phyloP scores from a whole-genome alignment of 2,797 vertebrate genomes.

The Mormyrus proboscirostris region DNA sequence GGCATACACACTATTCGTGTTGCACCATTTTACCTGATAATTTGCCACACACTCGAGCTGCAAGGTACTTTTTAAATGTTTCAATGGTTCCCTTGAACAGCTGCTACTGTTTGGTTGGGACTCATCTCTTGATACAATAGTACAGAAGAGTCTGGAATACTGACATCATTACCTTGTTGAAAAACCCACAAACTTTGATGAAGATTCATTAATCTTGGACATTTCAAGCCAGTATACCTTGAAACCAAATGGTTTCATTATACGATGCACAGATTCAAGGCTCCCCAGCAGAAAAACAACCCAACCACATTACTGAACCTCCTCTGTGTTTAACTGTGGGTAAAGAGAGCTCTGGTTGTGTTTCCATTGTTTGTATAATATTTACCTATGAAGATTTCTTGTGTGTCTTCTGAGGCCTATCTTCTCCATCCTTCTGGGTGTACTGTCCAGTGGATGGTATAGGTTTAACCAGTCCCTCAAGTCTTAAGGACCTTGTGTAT shows the following conservation, averaged over 20 bases:
- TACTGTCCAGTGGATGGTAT: background rate
- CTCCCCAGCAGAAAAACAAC: background rate
- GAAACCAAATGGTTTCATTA: background rate
- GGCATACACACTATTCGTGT: background rate
- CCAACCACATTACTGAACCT: background rate
- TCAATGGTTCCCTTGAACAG: background rate
- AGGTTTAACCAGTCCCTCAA: background rate
- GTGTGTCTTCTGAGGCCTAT: background rate
- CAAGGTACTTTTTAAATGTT: background rate
- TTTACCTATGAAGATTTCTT: background rate
- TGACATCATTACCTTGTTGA: background rate
- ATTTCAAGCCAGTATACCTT: background rate
- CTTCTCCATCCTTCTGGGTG: background rate
- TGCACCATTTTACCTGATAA: background rate
- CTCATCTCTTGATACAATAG: background rate
- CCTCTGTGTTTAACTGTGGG: background rate
- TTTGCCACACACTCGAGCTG: background rate
- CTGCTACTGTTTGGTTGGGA: background rate
- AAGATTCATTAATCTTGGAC: background rate
- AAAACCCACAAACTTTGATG: background rate
- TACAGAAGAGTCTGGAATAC: background rate
- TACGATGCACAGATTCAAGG: background rate
- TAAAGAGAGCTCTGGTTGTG: background rate
- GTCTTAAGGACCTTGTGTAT: background rate
- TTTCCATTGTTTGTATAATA: background rate